Percentiles rank a stretch among this genome's conserved stretches.
These are phyloP conservation scores for Laterallus jamaicensis DNA, from an alignment of 2,113 vertebrate species.

Conservation along the genomic window DNA sequence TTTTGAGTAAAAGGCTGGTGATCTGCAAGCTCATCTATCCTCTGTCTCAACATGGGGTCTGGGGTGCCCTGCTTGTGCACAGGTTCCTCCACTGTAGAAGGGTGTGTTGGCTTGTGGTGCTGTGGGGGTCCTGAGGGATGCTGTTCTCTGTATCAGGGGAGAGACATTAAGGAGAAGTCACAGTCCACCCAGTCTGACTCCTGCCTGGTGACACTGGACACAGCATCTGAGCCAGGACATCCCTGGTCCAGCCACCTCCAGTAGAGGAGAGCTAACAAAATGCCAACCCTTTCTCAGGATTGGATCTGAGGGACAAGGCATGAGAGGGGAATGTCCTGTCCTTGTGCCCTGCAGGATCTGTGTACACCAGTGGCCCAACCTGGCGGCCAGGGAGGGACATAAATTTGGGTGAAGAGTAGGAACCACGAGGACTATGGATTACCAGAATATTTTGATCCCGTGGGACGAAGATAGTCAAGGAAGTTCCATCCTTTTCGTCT, in stretches of 20 bases:
- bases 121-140: background rate
- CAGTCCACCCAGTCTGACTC: background rate
- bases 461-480: accelerated
- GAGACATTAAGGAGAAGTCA: background rate
- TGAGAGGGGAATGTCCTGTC: background rate
- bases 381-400: accelerated
- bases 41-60: accelerated
- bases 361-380: background rate
- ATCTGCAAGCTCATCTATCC: background rate
- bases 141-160: background rate
- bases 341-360: background rate
- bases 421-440: background rate
- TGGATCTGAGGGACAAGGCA: background rate
- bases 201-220: background rate
- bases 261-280: background rate
- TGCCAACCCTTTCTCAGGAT: background rate
- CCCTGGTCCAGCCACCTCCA: background rate
- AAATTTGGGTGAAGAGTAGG: accelerated
- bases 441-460: background rate
- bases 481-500: background rate
- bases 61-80: background rate
- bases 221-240: background rate
- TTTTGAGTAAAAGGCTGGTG: background rate
- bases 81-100: background rate
- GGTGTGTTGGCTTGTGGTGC: too few species aligned